Conservation (phyloP, 2,113 vertebrate species). For the Notothenia coriiceps region DNA sequence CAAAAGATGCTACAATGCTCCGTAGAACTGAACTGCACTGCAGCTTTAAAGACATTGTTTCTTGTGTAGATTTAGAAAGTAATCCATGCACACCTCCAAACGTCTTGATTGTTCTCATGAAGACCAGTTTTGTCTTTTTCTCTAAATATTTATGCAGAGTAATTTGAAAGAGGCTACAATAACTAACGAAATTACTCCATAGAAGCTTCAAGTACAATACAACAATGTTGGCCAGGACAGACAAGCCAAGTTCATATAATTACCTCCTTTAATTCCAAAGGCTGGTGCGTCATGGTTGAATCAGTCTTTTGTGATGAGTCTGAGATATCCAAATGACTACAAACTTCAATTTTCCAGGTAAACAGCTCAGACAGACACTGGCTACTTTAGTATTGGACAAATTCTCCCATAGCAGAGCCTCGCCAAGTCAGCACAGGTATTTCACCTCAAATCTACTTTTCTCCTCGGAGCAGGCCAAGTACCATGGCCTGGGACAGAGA, state of each 20-base stretch:
- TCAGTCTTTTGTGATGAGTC: slow-evolving; percentile 25
- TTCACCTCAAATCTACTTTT: slow-evolving; percentile 14
- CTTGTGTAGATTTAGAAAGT: neutral
- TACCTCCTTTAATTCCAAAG: slow-evolving; percentile 75
- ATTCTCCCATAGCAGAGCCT: slow-evolving; percentile 46
- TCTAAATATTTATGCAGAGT: neutral
- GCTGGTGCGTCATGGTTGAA: slow-evolving; percentile 71
- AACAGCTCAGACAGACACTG: slow-evolving; percentile 4
- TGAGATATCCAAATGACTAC: slow-evolving; percentile 47
- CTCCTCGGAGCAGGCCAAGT: slow-evolving; percentile 9
- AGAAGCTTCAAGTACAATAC: neutral
- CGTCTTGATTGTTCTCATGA: too few species aligned
- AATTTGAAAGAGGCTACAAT: neutral
- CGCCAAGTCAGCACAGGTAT: slow-evolving; percentile 15
- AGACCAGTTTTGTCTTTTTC: neutral
- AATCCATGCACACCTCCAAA: neutral
- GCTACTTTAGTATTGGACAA: slow-evolving; percentile 6
- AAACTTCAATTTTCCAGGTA: slow-evolving; percentile 23
- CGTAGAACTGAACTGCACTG: neutral
- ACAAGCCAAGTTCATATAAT: slow-evolving; percentile 11
- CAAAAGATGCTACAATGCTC: neutral
- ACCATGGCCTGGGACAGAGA: slow-evolving; percentile 13
- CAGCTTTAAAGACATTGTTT: neutral
- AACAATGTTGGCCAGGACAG: neutral
- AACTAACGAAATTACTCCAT: neutral